phyloP scores from a whole-genome alignment of 2,113 vertebrate species.

The Zosterops pallidus region DNA sequence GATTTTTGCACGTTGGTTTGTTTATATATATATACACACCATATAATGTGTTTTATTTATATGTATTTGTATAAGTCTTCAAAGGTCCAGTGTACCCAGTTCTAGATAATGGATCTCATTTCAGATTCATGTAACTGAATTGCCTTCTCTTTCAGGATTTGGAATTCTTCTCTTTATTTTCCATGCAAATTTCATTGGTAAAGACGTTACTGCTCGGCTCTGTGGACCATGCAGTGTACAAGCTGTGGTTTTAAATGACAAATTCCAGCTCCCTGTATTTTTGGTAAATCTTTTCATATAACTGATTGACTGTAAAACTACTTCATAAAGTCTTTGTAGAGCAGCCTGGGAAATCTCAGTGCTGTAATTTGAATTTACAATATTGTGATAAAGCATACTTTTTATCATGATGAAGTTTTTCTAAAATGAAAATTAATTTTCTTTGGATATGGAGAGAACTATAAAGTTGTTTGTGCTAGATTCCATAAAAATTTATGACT shows the following conservation, averaged over 20 bases:
- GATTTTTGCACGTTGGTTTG: neutral
- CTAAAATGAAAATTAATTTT: neutral
- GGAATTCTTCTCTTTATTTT: slow-evolving; percentile 95
- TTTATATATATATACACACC: neutral
- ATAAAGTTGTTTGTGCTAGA: neutral
- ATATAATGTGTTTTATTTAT: neutral
- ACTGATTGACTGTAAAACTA: neutral
- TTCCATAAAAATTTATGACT: neutral
- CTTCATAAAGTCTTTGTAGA: neutral
- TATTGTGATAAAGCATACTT: neutral
- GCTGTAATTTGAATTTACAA: neutral
- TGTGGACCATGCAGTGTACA: slow-evolving; percentile 94
- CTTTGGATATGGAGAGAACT: neutral
- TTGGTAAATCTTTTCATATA: slow-evolving; percentile 76
- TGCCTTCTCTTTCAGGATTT: slow-evolving; percentile 76
- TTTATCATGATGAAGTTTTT: neutral
- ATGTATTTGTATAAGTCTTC: neutral
- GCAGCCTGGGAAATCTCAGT: neutral
- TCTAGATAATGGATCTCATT: neutral
- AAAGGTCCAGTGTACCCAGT: neutral
- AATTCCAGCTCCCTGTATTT: slow-evolving; percentile 96
- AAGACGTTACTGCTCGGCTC: slow-evolving; percentile 86
- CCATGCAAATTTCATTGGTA: slow-evolving; percentile 89
- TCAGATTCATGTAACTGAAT: neutral
- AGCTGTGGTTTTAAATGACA: slow-evolving; percentile 95